Base-by-base conservation (phyloP, 2,797 vertebrate genomes). In the Taenioides sp. region DNA sequence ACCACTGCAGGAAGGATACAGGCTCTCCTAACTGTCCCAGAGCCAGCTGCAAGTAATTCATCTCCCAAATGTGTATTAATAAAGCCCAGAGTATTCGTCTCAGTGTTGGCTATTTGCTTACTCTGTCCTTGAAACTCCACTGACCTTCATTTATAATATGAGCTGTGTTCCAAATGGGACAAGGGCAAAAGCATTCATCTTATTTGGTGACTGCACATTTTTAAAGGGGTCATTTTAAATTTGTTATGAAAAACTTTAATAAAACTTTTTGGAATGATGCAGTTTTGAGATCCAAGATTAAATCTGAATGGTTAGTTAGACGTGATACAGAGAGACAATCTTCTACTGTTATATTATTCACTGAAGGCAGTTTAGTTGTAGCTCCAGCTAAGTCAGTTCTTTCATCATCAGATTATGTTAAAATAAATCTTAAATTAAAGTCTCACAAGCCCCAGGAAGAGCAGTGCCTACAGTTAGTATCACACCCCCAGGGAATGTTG, bases 51-150 rank as follows among this genome's bases (percentile, higher is more conserved):
- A 74, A 77, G 67, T 77, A 72, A 79, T 78, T 74, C 71, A 82
- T 78, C 77, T 83, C 75, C 75, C 79, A 74, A 70, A 76, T 79
- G 73, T 87, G 73, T 77, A 79, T 83, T 75, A 84, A 83, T 79
- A 84, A 86, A 81, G 65, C 67, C 82, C 71, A 78, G 60, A 72
- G 72, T 28, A 57, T 20, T 23, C 27, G 16, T 18, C 61, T 70
- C 3, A 57, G 6, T 71, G 73, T 78, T 82, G 71, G 52, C 50
- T 22, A 63, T 77, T 76, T 74, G 73, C 62, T 77, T 69, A 59
- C 65, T 84, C 69, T 84, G 76, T 47, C 84, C 85, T 89, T 87
- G 81, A 85, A 79, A 67, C 52, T 49, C 49, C 70, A 1, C 27
- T 22, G 22, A 69, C 73, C 71, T 79, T 76, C 78, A 80, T 79